Evolutionary conservation across 2,113 vertebrate species (phyloP), one percentile per base, ranked within the genome.

Genomic region (Verasper variegatus): DNA sequence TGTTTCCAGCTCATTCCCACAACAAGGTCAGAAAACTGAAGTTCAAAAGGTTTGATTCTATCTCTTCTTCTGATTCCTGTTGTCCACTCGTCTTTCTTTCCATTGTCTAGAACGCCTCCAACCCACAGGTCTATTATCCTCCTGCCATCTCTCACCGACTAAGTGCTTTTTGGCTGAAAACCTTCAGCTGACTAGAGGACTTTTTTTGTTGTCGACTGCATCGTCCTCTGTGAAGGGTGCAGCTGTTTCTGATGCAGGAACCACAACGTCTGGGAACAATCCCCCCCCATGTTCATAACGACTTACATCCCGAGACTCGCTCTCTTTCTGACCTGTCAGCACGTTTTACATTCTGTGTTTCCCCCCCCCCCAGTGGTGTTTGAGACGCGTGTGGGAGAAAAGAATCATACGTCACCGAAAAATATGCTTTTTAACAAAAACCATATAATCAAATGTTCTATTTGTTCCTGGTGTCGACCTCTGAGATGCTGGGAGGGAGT

Each of bases 131-230:
- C 21, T 56, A 31, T 56, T 21, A 67, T 66, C 78, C 65, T 81
- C 35, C 68, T 26, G 58, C 87, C 79, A 86, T 66, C 58, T 88
- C 80, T 71, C 65, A 51, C 74, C 69, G 58, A 67, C 69, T 79
- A 70, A 63, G 52, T 40, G 52, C 14, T 51, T 20, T 86, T 83
- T 23, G 67, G 5, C 35, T 18, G 57, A 64, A 73, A 4, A 54
- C 27, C 55, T 58, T 51, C 31, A 55, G 71, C 57, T 71, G 80
- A 71, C 58, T 69, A 42, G 3, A 6, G 23, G 31, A 60, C 54
- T 58, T 65, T 68, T 56, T 58, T 21, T 23, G n/a, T 55, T 52
- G 21, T 40, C 35, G 47, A 54, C 55, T 64, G 31, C 76, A 65
- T 78, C 52, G 68, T 31, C 37, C n/a, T 5, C 24, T 27, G 73